Base-by-base conservation (phyloP, 2,797 vertebrate genomes). In the Xenentodon cancila region DNA sequence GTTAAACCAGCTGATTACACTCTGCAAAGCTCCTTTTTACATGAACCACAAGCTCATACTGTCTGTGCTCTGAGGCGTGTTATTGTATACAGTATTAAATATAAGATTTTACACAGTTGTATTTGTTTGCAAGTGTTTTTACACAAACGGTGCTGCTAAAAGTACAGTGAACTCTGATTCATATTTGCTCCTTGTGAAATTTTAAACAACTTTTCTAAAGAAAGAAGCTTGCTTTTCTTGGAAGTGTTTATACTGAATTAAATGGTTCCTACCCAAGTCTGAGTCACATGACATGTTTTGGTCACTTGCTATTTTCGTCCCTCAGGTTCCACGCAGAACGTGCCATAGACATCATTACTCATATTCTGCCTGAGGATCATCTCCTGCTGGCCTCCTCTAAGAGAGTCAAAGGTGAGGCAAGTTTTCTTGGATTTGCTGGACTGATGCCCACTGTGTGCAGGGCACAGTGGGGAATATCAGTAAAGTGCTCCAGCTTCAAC, bases 331-430 rank as follows among this genome's bases (percentile, higher is more conserved):
- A 99, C n/a, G 98, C 98, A 85, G 98, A 99, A 92, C 96, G 97
- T 93, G 97, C 98, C 92, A 99, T 99, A 93, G 98, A 97, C 90
- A 99, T 99, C 92, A 99, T 99, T 85, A 99, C 97, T 88, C 98
- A 99, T 88, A 99, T 99, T 91, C 96, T 99, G 83, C 98, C 98
- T 69, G 98, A 99, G 93, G 98, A 99, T 81, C 98, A 99, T 92
- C 96, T 99, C 81, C 93, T 99, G 77, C 91, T 99, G 89, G 98
- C 98, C 54, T 99, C 98, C 34, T 99, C 98, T 27, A 99, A 99
- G 92, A 94, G 98, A 91, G 98, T 99, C 88, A 99, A 99, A 98
- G 98, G 98, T 99, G 90, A 73, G 59, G 3, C 19, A 1, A 3
- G 11, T 54, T 57, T 30, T 59, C 40, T 5, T 16, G 15, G 18